Base-by-base conservation (phyloP, 2,113 vertebrate species). In the Ictidomys tridecemlineatus region DNA sequence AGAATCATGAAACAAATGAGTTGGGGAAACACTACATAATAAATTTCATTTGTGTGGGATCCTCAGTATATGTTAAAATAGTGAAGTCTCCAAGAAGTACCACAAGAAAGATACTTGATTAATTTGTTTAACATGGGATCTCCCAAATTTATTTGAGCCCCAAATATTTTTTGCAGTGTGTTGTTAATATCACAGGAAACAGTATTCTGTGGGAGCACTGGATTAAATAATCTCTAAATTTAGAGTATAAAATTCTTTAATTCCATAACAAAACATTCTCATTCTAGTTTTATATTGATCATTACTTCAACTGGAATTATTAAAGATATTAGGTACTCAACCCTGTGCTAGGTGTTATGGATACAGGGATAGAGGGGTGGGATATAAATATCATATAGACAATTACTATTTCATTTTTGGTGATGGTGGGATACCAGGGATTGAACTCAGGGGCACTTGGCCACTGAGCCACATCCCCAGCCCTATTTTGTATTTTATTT, bases 181-280 rank as follows among this genome's bases (percentile, higher is more conserved):
- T 5, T 69, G 20, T 85, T 96, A 91, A 61, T 14, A 90, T 67
- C 24, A 92, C 24, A 96, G 93, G 45, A 84, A 92, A 34, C 65
- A 78, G 28, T 85, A 80, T 74, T 90, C 56, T 90, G 74, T 56
- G 32, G 70, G 92, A 83, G 16, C 30, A 70, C 28, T 94, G 18
- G 4, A 56, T 90, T 87, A 87, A 72, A 74, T 92, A 85, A 74
- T 90, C 51, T 90, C 37, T 85, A 89, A 77, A 83, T 93, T 92
- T 69, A 89, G 24, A 32, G 14, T 86, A 37, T 53, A 89, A 93
- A 96, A 88, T 90, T 96, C 63, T 96, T 1, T 89, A 85, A 91
- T 61, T 94, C 74, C 13, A 4, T 89, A 84, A 80, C 11, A 94
- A 72, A 39, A 63, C 61, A 80, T 32, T 45, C n/a, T 92, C 53